phyloP scores from a whole-genome alignment of 2,113 vertebrate species.

The Lipophrys pholis region DNA sequence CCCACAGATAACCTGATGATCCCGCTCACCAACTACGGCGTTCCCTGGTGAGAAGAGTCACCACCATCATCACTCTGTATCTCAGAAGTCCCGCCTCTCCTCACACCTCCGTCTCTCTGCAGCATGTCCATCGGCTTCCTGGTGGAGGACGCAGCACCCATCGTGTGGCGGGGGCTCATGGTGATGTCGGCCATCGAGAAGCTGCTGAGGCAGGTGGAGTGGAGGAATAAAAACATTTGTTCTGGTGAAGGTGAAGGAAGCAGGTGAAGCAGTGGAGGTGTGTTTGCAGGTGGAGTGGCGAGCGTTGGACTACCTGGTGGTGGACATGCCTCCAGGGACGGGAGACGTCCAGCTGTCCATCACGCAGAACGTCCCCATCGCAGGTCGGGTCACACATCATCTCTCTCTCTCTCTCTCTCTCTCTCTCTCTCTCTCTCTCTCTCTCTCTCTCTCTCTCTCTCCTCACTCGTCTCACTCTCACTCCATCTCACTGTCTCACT shows the following conservation, averaged over 20 bases:
- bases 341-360: conserved; percentile 96
- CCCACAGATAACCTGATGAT: conserved; percentile 93
- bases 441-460: too few relatives aligned
- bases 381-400: conserved; percentile 84
- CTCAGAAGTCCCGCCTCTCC: not conserved
- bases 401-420: too few relatives aligned
- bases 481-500: too few relatives aligned
- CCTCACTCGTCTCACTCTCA: too few relatives aligned
- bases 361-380: conserved; percentile 92
- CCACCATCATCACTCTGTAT: accelerated
- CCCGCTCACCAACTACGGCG: conserved; percentile 94
- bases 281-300: conserved; percentile 94
- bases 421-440: too few relatives aligned
- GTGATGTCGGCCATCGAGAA: conserved; percentile 97
- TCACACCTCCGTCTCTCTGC: too few relatives aligned
- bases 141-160: conserved; percentile 89
- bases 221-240: too few relatives aligned
- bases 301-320: conserved; percentile 92
- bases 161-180: conserved; percentile 97
- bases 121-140: conserved; percentile 99
- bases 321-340: conserved; percentile 98
- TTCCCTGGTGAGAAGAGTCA: conserved; percentile 88
- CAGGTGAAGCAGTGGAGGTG: conserved; percentile 33
- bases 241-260: too few relatives aligned
- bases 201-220: conserved; percentile 90